These are phyloP conservation scores for Drosophila lacicola DNA, from an alignment of 2,888 invertebrate genomes.

Conservation along the genomic window DNA sequence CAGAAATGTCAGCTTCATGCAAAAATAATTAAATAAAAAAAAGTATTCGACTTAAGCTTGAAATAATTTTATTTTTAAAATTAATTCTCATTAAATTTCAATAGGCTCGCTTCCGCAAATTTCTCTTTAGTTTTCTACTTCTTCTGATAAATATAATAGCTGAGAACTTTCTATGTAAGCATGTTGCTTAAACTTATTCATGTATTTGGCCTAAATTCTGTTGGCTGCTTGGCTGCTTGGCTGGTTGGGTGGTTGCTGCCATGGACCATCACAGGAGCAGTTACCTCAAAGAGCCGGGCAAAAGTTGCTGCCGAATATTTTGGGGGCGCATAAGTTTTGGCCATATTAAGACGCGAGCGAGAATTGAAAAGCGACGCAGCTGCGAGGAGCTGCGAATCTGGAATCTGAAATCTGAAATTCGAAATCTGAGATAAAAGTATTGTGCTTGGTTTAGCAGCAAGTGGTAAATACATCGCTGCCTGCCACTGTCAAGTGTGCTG, in stretches of 20 bases:
- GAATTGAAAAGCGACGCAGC: slow-evolving; percentile 52
- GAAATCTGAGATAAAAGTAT: slow-evolving; percentile 52
- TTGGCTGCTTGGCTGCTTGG: background rate
- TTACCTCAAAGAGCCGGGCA: slow-evolving; percentile 10
- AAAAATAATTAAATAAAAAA: background rate
- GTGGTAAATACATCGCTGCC: slow-evolving; percentile 13
- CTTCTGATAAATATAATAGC: slow-evolving; percentile 1
- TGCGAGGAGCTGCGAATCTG: slow-evolving; percentile 35
- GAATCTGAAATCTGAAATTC: slow-evolving; percentile 27
- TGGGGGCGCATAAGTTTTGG: slow-evolving; percentile 60
- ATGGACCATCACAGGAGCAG: background rate
- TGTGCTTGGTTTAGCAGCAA: slow-evolving; percentile 33
- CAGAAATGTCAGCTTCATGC: no score
- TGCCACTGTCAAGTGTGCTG: background rate
- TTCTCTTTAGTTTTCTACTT: background rate
- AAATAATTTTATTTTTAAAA: slow-evolving; percentile 51
- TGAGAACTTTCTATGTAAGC: slow-evolving; percentile 12
- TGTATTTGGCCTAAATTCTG: slow-evolving; percentile 22
- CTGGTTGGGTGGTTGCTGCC: background rate
- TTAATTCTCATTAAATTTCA: slow-evolving; percentile 55
- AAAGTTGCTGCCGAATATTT: slow-evolving; percentile 50
- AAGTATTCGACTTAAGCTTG: slow-evolving; percentile 38
- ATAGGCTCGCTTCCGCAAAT: slow-evolving; percentile 16
- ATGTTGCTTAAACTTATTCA: slow-evolving; percentile 31
- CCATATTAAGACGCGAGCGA: slow-evolving; percentile 48